phyloP scores from a whole-genome alignment of 2,888 invertebrate genomes.

The Elmis aenea region DNA sequence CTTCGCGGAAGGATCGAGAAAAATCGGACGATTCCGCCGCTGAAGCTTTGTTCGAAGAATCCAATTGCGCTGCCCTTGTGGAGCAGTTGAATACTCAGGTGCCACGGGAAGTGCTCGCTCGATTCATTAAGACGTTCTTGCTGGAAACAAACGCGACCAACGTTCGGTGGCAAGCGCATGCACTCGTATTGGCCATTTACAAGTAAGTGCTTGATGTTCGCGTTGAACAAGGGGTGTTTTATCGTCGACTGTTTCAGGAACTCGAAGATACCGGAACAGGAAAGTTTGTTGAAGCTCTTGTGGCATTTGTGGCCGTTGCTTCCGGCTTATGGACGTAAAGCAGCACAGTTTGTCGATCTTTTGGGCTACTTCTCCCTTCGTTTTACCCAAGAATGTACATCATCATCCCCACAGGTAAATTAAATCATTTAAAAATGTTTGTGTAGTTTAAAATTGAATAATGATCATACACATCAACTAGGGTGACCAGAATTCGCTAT shows the following conservation, averaged over 20 bases:
- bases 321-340: conserved; percentile 87
- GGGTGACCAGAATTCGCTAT: too few relatives aligned
- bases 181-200: conserved; percentile 75
- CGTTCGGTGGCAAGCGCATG: conserved; percentile 94
- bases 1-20: conserved; percentile 55
- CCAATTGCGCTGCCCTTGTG: conserved; percentile 62
- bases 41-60: conserved; percentile 62
- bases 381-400: conserved; percentile 69
- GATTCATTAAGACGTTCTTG: conserved; percentile 85
- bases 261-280: conserved; percentile 71
- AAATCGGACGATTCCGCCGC: conserved; percentile 63
- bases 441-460: too few relatives aligned
- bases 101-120: conserved; percentile 57
- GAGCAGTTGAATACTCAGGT: conserved; percentile 67
- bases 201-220: conserved; percentile 51
- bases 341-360: conserved; percentile 94
- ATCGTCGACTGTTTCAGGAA: conserved; percentile 51
- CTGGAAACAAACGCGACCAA: conserved; percentile 89
- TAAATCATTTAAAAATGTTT: conserved; percentile 1
- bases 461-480: too few relatives aligned
- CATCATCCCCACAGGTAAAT: conserved; percentile 59
- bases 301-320: conserved; percentile 91
- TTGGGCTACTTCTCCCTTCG: conserved; percentile 92
- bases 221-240: conserved; percentile 1
- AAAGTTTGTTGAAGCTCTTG: conserved; percentile 71